These are phyloP conservation scores for Brachirus orientalis DNA, from an alignment of 2,113 vertebrate species.

Conservation along the genomic window DNA sequence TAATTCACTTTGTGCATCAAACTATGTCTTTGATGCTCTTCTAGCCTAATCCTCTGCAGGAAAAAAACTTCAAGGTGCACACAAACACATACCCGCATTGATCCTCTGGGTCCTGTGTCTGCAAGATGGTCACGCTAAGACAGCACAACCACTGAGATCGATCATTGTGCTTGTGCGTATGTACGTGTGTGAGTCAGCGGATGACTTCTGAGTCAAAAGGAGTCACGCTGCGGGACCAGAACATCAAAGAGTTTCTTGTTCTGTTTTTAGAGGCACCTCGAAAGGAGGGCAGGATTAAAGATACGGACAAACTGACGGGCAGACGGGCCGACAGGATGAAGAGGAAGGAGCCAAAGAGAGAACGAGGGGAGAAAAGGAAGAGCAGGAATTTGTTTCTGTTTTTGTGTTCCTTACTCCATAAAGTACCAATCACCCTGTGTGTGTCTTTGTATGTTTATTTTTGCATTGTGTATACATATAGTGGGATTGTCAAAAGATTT, in stretches of 20 bases:
- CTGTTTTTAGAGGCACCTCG: slow-evolving; percentile 69
- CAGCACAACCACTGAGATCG: slow-evolving; percentile 58
- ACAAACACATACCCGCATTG: slow-evolving; percentile 32
- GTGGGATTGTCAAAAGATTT: no score
- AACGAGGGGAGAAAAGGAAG: slow-evolving; percentile 31
- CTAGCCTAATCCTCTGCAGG: slow-evolving; percentile 65
- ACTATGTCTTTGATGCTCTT: slow-evolving; percentile 70
- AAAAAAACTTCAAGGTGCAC: slow-evolving; percentile 28
- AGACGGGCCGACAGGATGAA: slow-evolving; percentile 37
- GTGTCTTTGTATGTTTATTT: not conserved
- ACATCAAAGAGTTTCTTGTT: slow-evolving; percentile 74
- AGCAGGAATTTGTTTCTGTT: slow-evolving; percentile 25
- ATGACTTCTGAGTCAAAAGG: slow-evolving; percentile 72
- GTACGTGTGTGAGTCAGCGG: slow-evolving; percentile 49
- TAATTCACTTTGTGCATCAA: slow-evolving; percentile 68
- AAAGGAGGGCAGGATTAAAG: slow-evolving; percentile 76
- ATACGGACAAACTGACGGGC: slow-evolving; percentile 47
- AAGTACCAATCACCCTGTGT: not conserved
- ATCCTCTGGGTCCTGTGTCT: slow-evolving; percentile 1
- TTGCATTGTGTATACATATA: not conserved
- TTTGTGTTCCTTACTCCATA: slow-evolving; percentile 24
- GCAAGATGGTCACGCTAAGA: slow-evolving; percentile 65
- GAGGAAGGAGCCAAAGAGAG: slow-evolving; percentile 38
- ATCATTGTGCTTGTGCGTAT: slow-evolving; percentile 49
- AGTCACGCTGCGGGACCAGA: slow-evolving; percentile 69